These are phyloP conservation scores for Drosophila pandora DNA, from an alignment of 1,140 invertebrate species.

Conservation along the genomic window DNA sequence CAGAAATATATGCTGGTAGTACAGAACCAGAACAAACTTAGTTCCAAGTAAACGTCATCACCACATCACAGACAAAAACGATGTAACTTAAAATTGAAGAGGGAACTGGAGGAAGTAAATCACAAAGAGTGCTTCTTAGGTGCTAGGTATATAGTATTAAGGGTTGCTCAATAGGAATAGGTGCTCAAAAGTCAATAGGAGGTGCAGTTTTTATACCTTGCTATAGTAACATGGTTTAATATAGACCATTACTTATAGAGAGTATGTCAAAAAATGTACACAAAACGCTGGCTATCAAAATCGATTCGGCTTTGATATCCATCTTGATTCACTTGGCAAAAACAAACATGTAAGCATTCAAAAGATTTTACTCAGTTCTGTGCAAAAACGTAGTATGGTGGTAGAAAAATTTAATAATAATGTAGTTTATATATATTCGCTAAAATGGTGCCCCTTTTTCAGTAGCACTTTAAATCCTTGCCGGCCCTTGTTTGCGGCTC, in stretches of 20 bases:
- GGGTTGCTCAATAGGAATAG: conserved; percentile 70
- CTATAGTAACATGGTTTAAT: conserved; percentile 48
- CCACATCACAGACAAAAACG: conserved; percentile 74
- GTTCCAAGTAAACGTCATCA: conserved; percentile 67
- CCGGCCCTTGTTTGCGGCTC: conserved; percentile 49
- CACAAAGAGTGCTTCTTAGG: conserved; percentile 65
- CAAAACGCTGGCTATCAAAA: conserved; percentile 52
- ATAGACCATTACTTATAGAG: conserved; percentile 58
- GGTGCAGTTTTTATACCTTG: conserved; percentile 72
- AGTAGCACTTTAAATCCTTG: conserved; percentile 63
- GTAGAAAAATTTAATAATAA: conserved; percentile 24
- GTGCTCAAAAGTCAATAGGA: conserved; percentile 66
- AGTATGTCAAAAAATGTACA: conserved; percentile 62
- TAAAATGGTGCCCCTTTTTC: conserved; percentile 31
- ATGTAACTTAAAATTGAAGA: conserved; percentile 26
- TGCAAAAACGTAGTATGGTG: conserved; percentile 63
- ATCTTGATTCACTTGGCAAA: conserved; percentile 56
- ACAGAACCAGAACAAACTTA: conserved; percentile 66
- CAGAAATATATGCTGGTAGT: conserved; percentile 15
- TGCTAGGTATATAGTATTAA: conserved; percentile 47
- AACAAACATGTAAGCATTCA: conserved; percentile 81
- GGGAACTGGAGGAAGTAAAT: conserved; percentile 32
- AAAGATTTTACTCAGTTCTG: conserved; percentile 57
- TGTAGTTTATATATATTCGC: conserved; percentile 27
- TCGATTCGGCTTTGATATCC: conserved; percentile 14